Conservation (phyloP, 2,113 vertebrate genomes). For the Solenodon paradoxus region DNA sequence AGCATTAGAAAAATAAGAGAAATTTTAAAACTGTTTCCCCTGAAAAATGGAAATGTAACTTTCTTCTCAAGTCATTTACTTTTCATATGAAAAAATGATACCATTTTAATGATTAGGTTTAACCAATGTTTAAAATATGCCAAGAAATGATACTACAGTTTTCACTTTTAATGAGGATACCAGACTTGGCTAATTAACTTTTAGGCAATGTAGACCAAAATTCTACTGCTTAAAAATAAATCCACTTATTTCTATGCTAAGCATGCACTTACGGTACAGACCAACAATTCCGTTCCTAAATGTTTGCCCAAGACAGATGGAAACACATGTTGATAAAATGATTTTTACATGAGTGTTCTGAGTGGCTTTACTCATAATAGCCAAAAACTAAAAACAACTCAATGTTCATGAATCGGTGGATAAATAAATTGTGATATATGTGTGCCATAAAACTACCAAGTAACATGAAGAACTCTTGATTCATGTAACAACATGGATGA, state of each 20-base stretch:
- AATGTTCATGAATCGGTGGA: background rate
- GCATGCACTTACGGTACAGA: background rate
- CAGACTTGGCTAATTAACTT: background rate
- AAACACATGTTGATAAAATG: background rate
- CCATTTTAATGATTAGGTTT: background rate
- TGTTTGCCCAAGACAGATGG: background rate
- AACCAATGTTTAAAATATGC: background rate
- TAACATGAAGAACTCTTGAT: background rate
- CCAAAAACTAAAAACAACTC: background rate
- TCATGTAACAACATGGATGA: background rate
- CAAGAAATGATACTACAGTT: background rate
- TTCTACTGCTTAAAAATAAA: background rate
- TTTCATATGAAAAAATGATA: background rate
- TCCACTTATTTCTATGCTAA: background rate
- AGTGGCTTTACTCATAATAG: background rate
- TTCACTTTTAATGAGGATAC: background rate
- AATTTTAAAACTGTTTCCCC: background rate
- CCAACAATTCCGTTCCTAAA: background rate
- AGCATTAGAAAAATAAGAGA: background rate
- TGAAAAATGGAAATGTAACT: background rate
- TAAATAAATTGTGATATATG: background rate
- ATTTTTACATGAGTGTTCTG: background rate
- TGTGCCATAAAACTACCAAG: background rate
- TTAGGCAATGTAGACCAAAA: background rate
- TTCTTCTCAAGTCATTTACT: background rate